Percentiles rank a stretch among this genome's conserved stretches.
These are phyloP conservation scores for Hapalemur alaotrensis DNA, from an alignment of 2,797 vertebrate species.

Conservation along the genomic window DNA sequence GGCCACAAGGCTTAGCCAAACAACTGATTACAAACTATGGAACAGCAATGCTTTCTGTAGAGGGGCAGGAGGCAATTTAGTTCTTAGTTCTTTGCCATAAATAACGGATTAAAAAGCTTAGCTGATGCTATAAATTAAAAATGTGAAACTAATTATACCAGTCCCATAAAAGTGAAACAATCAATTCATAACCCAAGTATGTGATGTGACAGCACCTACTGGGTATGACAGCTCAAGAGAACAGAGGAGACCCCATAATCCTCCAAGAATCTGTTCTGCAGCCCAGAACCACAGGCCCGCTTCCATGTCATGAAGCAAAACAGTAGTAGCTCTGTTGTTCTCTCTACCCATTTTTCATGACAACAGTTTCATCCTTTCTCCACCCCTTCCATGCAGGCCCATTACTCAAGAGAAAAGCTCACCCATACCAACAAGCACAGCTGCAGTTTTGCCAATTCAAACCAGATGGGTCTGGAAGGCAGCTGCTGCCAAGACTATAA, in stretches of 20 bases:
- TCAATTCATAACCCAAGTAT: constrained; percentile 69
- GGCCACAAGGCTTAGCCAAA: constrained; percentile 36
- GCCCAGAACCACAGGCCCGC: constrained; percentile 26
- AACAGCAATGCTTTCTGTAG: neutral
- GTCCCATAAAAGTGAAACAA: constrained; percentile 65
- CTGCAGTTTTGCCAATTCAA: constrained; percentile 65
- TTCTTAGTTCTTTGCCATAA: constrained; percentile 72
- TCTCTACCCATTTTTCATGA: constrained; percentile 40
- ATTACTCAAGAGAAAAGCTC: constrained; percentile 70
- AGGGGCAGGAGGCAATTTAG: constrained; percentile 53
- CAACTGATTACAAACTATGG: constrained; percentile 27
- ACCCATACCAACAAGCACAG: constrained; percentile 62
- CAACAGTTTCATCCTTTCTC: constrained; percentile 47
- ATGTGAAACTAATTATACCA: constrained; percentile 72
- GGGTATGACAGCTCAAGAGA: neutral
- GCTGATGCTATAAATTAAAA: constrained; percentile 75
- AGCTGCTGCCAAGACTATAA: constrained; percentile 68
- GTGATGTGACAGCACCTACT: constrained; percentile 47
- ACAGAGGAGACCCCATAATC: constrained; percentile 1
- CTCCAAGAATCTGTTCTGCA: neutral
- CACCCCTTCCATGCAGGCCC: constrained; percentile 55
- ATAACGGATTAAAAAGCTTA: constrained; percentile 70
- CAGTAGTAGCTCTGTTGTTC: constrained; percentile 50
- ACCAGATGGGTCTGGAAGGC: constrained; percentile 64
- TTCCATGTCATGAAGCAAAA: constrained; percentile 38